phyloP scores from a whole-genome alignment of 2,888 invertebrate genomes.

The Harpalus rubripes region DNA sequence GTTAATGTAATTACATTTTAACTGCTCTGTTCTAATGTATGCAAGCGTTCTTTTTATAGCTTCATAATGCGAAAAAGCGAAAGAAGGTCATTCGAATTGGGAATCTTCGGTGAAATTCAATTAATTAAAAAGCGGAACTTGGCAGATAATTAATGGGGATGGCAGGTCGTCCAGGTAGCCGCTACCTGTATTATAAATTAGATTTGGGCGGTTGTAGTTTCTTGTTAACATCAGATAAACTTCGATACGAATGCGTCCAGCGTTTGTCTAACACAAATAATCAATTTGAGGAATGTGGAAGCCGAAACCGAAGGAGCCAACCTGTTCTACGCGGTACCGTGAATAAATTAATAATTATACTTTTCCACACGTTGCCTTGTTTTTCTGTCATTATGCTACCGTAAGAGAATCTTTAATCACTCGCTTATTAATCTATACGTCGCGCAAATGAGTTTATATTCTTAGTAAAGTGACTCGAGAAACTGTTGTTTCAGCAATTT shows the following conservation, averaged over 20 bases:
- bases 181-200: constrained; percentile 65
- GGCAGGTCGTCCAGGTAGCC: constrained; percentile 44
- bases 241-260: constrained; percentile 59
- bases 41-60: constrained; percentile 57
- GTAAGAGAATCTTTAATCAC: constrained; percentile 6
- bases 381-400: constrained; percentile 30
- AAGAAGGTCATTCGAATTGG: neutral
- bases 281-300: constrained; percentile 62
- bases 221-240: constrained; percentile 67
- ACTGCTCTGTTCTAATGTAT: constrained; percentile 63
- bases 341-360: constrained; percentile 60
- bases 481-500: constrained; percentile 1
- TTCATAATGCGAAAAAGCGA: constrained; percentile 29
- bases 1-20: constrained; percentile 66
- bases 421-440: constrained; percentile 14
- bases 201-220: constrained; percentile 58
- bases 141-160: constrained; percentile 43
- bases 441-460: constrained; percentile 20
- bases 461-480: constrained; percentile 3
- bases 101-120: constrained; percentile 40
- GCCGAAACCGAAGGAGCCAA: neutral
- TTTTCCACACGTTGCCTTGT: constrained; percentile 52
- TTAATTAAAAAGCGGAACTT: constrained; percentile 63
- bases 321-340: constrained; percentile 52
- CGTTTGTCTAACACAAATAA: constrained; percentile 61